Base-by-base conservation (phyloP, 2,888 invertebrate species). In the Dexiosoma caninum region DNA sequence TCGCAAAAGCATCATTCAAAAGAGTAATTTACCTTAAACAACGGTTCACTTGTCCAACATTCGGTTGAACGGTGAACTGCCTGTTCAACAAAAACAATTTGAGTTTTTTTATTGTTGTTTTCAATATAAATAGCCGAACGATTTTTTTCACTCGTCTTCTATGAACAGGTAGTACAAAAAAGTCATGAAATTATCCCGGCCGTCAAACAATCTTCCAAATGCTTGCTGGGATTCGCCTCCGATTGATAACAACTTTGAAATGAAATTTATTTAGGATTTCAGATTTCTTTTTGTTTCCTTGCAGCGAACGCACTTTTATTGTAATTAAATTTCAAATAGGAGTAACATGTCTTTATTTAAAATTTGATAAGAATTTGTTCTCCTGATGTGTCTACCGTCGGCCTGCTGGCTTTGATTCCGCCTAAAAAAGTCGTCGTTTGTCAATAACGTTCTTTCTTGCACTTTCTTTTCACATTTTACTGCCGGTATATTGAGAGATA, bases 341-440 rank as follows among this genome's bases (percentile, higher is more conserved):
- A 7, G 19, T 16, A 19, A 9, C 1, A 21, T 7, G 19, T 32
- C 37, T 62, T 62, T 78, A 70, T 80, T 80, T 80, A 53, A 59
- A 42, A 67, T 80, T 71, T 69, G 80, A 76, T 76, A 80, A 80
- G 59, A n/a, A n/a, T n/a, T n/a, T n/a, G n/a, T 55, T 51, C 16
- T 49, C 1, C 0, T 9, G 67, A n/a, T 27, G 2, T 10, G 30
- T 42, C 42, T 1, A 5, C n/a, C 14, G 71, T 19, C 59, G 60
- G 37, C 32, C 19, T 59, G 14, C 46, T 51, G 44, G 21, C 69
- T 79, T 75, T 75, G 62, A 64, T 64, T 69, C 55, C 9, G 2
- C 23, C 27, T 10, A 19, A 2, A 53, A 66, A 16, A 46, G n/a
- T 8, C 2, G 23, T 30, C 49, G n/a, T 53, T 27, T 62, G 49